Conservation (phyloP, 2,113 vertebrate species). For the Cygnus atratus region DNA sequence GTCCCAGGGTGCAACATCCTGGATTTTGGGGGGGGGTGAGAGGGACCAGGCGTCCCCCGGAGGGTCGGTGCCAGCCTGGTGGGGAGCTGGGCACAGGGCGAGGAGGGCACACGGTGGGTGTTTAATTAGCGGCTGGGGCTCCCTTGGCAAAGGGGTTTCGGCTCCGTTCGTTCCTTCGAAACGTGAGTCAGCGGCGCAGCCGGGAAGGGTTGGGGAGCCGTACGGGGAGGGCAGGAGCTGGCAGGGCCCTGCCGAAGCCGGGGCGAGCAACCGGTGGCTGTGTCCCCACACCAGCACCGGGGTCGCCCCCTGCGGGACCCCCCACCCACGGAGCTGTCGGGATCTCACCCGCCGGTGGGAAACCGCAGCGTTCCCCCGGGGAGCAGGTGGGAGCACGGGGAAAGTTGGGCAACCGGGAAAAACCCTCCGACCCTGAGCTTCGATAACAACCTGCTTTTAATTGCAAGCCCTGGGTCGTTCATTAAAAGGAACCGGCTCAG, state of each 20-base stretch:
- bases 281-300: accelerated
- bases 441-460: not conserved
- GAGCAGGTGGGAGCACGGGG: not conserved
- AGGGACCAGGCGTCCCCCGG: no score
- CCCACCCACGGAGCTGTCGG: accelerated
- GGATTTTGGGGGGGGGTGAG: accelerated
- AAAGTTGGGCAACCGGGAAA: not conserved
- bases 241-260: not conserved
- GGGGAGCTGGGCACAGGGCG: not conserved
- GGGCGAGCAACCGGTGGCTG: accelerated
- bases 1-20: accelerated
- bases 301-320: accelerated
- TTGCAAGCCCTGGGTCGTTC: accelerated
- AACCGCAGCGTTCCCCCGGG: not conserved
- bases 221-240: accelerated
- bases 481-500: accelerated
- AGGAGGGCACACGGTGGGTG: not conserved
- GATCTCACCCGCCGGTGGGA: not conserved
- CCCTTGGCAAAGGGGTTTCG: not conserved
- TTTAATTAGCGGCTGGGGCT: not conserved
- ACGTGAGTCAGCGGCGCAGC: not conserved
- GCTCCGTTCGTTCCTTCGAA: not conserved
- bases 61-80: not conserved
- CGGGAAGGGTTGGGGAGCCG: not conserved
- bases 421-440: not conserved